Percentiles rank a stretch among this genome's conserved stretches.
Evolutionary conservation across 1,140 invertebrate species (phyloP).

Genomic region (Nasonia vitripennis): DNA sequence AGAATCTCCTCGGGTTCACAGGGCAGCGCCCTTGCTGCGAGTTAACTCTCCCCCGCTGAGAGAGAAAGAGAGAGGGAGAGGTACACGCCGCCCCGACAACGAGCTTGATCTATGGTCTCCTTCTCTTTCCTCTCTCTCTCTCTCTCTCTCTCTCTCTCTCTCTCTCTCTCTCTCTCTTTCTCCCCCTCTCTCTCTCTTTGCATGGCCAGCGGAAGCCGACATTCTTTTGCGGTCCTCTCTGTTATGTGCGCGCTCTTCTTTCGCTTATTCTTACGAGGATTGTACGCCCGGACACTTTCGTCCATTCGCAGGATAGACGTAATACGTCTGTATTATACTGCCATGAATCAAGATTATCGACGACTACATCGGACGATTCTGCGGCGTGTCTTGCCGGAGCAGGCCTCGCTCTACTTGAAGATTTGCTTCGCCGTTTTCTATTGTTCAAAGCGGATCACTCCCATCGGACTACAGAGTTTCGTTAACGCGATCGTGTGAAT

Average conservation of each 20-base stretch:
- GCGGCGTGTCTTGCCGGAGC: too few species aligned
- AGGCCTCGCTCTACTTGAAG: too few species aligned
- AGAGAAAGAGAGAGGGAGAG: slow-evolving; percentile 30
- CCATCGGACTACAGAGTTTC: too few species aligned
- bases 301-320: not conserved
- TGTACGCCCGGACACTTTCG: not conserved
- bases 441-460: too few species aligned
- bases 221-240: not conserved
- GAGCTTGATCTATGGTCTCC: slow-evolving; percentile 66
- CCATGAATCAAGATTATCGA: too few species aligned
- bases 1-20: slow-evolving; percentile 66
- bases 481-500: too few species aligned
- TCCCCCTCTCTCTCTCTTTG: slow-evolving; percentile 6
- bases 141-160: slow-evolving; percentile 21
- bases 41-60: slow-evolving; percentile 69
- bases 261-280: not conserved
- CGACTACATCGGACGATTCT: too few species aligned
- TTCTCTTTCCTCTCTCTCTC: not conserved
- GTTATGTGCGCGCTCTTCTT: too few species aligned
- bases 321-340: not conserved
- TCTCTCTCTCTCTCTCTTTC: not conserved
- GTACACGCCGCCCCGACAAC: slow-evolving; percentile 62
- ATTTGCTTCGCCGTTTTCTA: too few species aligned
- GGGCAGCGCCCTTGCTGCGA: slow-evolving; percentile 67
- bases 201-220: not conserved